Conservation (phyloP, 2,888 invertebrate species). For the Nudaria mundana region DNA sequence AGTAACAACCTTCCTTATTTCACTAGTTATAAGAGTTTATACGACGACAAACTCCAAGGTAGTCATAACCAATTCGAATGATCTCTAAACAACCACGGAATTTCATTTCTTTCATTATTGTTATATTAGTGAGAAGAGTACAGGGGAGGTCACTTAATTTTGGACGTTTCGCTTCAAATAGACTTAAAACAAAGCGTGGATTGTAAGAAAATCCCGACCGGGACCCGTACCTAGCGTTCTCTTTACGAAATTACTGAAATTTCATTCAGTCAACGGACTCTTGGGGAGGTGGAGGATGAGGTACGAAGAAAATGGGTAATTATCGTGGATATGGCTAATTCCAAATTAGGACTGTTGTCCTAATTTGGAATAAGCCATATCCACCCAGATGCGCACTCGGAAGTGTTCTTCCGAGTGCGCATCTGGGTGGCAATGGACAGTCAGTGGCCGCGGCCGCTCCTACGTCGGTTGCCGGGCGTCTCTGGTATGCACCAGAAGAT, state of each 20-base stretch:
- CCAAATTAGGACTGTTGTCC: background rate
- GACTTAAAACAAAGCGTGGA: conserved; percentile 74
- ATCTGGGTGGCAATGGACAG: no score
- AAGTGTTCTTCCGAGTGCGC: no score
- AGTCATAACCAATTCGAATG: conserved; percentile 46
- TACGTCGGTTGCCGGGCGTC: no score
- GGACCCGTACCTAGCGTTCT: conserved; percentile 76
- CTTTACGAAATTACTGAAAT: conserved; percentile 79
- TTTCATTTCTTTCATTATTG: conserved; percentile 19
- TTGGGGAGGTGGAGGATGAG: conserved; percentile 42
- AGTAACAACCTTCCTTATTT: conserved; percentile 45
- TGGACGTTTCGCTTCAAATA: conserved; percentile 53
- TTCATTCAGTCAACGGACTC: conserved; percentile 76
- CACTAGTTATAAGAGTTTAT: conserved; percentile 34
- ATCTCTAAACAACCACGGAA: conserved; percentile 34
- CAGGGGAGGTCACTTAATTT: conserved; percentile 32
- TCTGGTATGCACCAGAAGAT: no score
- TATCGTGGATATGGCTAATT: conserved; percentile 31
- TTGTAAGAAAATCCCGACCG: conserved; percentile 74
- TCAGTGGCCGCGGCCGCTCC: no score
- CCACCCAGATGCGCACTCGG: no score
- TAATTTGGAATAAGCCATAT: no score
- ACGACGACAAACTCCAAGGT: conserved; percentile 32
- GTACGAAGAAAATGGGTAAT: conserved; percentile 25
- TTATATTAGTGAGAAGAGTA: conserved; percentile 11